Evolutionary conservation across 2,888 invertebrate genomes (phyloP).

Genomic region (Alsophila aescularia): DNA sequence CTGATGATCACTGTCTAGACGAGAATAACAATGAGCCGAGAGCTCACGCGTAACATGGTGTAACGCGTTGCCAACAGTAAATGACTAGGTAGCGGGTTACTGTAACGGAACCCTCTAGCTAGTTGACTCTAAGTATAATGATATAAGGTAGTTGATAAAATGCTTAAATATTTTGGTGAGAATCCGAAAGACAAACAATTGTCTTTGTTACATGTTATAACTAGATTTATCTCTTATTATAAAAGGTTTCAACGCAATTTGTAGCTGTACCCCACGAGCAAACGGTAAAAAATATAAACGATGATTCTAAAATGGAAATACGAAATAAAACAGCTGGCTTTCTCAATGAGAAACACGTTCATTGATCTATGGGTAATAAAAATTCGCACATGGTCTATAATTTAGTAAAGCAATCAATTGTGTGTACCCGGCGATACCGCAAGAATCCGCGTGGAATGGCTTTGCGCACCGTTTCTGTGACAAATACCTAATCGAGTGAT

Average conservation of each 20-base stretch:
- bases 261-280: not conserved
- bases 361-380: slow-evolving; percentile 37
- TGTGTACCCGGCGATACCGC: slow-evolving; percentile 50
- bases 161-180: slow-evolving; percentile 12
- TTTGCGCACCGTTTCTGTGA: slow-evolving; percentile 65
- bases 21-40: slow-evolving; percentile 45
- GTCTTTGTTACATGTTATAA: not conserved
- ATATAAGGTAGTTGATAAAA: slow-evolving; percentile 14
- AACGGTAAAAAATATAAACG: slow-evolving; percentile 6
- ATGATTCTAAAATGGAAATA: not conserved
- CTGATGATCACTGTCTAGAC: slow-evolving; percentile 13
- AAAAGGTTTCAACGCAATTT: not conserved
- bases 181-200: slow-evolving; percentile 5
- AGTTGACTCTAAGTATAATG: slow-evolving; percentile 8
- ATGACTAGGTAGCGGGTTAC: slow-evolving; percentile 21
- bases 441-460: slow-evolving; percentile 48
- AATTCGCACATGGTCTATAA: slow-evolving; percentile 48
- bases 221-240: slow-evolving; percentile 3
- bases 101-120: slow-evolving; percentile 44
- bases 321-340: slow-evolving; percentile 1
- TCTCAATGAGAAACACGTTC: slow-evolving; percentile 36
- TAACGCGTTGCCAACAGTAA: slow-evolving; percentile 36
- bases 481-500: slow-evolving; percentile 63
- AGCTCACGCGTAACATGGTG: slow-evolving; percentile 46
- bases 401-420: slow-evolving; percentile 58